Evolutionary conservation across 2,797 vertebrate genomes (phyloP), one percentile per base, ranked within the genome.

Genomic region (Chromobotia macracanthus): DNA sequence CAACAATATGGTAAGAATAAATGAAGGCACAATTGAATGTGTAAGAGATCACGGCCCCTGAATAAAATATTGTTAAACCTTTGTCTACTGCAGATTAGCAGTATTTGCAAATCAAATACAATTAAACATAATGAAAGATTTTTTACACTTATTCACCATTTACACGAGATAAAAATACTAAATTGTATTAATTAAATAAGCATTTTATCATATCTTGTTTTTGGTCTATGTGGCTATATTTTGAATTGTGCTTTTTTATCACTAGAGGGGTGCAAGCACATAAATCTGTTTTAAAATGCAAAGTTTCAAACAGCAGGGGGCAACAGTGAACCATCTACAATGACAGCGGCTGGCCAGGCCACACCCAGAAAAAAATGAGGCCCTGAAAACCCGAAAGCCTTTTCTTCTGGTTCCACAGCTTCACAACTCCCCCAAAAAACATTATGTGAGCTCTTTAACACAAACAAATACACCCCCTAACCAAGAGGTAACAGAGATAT

Each of bases 351-450:
- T 16, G 66, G 28, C 23, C 50, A 66, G 44, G 50, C 60, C 80
- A 77, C 80, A 82, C 80, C 83, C 75, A 25, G n/a, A 13, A 72
- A 63, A 35, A 74, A 79, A 60, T 1, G 70, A 83, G 75, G 38
- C 46, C 66, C 56, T 58, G 28, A 72, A 51, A 77, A 73, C 18
- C 18, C 67, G 53, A 70, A 84, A 53, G 56, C 51, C 72, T 76
- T 69, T 71, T 41, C 60, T 70, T 15, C 31, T 16, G 41, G 63
- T 56, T 78, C 46, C 51, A 77, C 65, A 71, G 7, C 61, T 72
- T 53, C 28, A 44, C 64, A 13, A n/a, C 69, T 71, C n/a, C 7
- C 69, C 3, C 55, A 18, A 58, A 56, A 72, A 21, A 55, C 25
- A 28, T 65, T 21, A 0, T 0, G 1, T 16, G 16, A 16, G 6